These are phyloP conservation scores for Temnothorax curvispinosus DNA, from an alignment of 1,140 invertebrate species.

Conservation along the genomic window DNA sequence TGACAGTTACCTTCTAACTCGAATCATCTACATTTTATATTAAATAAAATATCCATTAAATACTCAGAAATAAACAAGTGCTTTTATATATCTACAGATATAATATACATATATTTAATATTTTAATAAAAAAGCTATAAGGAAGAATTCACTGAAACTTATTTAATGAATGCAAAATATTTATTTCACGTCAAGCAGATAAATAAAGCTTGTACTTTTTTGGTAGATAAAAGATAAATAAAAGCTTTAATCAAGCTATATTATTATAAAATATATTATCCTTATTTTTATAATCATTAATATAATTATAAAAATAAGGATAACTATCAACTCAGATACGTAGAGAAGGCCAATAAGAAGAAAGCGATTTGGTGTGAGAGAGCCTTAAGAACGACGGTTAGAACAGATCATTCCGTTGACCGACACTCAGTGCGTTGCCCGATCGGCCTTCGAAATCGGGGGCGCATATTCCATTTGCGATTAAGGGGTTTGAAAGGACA, in stretches of 20 bases:
- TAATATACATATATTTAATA: background rate
- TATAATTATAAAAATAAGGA: background rate
- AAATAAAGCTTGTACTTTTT: background rate
- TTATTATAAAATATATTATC: background rate
- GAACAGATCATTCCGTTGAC: slow-evolving; percentile 75
- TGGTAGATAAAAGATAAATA: background rate
- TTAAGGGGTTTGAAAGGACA: slow-evolving; percentile 63
- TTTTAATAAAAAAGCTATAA: background rate
- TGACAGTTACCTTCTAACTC: background rate
- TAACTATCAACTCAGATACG: background rate
- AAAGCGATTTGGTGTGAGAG: slow-evolving; percentile 40
- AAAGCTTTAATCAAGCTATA: background rate
- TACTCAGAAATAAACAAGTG: background rate
- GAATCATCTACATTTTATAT: background rate
- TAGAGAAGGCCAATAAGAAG: background rate
- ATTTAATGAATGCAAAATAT: background rate
- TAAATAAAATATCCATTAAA: background rate
- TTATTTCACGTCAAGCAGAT: background rate
- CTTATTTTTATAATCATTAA: background rate
- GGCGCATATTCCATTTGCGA: slow-evolving; percentile 63
- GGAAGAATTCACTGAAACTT: background rate
- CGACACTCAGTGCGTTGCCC: slow-evolving; percentile 76
- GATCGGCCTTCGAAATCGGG: slow-evolving; percentile 80
- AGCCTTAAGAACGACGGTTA: slow-evolving; percentile 52
- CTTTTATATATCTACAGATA: too few relatives aligned